phyloP scores from a whole-genome alignment of 1,140 invertebrate species.

The Antheraea pernyi region DNA sequence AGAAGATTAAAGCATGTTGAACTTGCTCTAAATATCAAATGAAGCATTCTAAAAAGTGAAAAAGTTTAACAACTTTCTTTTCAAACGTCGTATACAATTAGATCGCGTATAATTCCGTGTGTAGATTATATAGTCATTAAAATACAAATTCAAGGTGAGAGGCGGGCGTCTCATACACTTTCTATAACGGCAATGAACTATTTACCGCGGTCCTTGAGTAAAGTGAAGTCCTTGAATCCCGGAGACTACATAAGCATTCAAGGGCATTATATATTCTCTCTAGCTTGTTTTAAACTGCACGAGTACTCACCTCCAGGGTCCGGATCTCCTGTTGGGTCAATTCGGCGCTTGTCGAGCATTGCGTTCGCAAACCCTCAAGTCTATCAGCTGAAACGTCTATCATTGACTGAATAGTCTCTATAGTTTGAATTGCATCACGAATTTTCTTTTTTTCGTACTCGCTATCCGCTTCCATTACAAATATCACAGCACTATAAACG shows the following conservation, averaged over 20 bases:
- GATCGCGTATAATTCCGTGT: not conserved
- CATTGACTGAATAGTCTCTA: constrained; percentile 88
- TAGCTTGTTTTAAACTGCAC: constrained; percentile 10
- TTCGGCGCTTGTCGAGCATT: constrained; percentile 94
- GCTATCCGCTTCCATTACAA: constrained; percentile 79
- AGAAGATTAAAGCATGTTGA: not conserved
- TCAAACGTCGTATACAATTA: not conserved
- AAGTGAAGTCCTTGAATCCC: constrained; percentile 55
- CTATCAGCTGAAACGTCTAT: constrained; percentile 96
- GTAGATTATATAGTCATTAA: constrained; percentile 1
- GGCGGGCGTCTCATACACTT: constrained; percentile 6
- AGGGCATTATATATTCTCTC: constrained; percentile 47
- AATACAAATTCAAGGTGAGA: constrained; percentile 10
- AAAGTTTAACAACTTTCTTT: not conserved
- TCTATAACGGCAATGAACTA: constrained; percentile 54
- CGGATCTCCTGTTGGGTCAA: constrained; percentile 97
- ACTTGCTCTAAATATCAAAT: not conserved
- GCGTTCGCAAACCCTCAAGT: constrained; percentile 93
- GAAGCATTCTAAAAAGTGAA: not conserved
- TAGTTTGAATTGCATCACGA: constrained; percentile 83
- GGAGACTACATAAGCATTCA: constrained; percentile 53
- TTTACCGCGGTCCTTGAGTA: constrained; percentile 59
- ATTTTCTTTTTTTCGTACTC: constrained; percentile 81
- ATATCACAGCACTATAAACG: constrained; percentile 77
- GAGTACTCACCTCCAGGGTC: constrained; percentile 88